Base-by-base conservation (phyloP, 2,797 vertebrate genomes). In the Novumbra hubbsi region DNA sequence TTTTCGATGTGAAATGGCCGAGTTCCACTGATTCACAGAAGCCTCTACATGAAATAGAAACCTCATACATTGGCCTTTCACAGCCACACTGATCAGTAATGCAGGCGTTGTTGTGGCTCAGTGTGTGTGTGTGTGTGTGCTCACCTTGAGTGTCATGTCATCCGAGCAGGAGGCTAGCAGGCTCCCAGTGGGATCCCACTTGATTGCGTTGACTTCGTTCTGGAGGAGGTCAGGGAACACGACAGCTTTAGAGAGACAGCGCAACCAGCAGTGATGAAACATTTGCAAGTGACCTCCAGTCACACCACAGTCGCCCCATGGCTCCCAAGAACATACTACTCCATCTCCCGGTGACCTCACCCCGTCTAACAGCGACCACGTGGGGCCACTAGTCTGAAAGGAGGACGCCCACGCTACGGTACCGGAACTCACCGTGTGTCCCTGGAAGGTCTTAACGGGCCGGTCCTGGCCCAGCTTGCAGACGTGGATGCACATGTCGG, bases 201-300 rank as follows among this genome's bases (percentile, higher is more conserved):
- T 99, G 92, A 99, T 99, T 91, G 98, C 98, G 4, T 99, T 99
- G 83, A 99, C 98, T 94, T 99, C 98, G 90, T 99, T 99, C 98
- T 99, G 81, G 67, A 90, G 32, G 1, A 63, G 71, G 63, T 6
- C 7, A 16, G 55, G 70, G 15, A 32, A 1, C 14, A 17, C 0
- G 6, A 1, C 12, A 28, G 5, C 62, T 30, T 64, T 64, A 30
- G 62, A 3, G 15, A 64, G 12, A 32, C 27, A 17, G 15, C 2
- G 15, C 62, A 64, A 16, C 62, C n/a, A 11, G 55, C n/a, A 57
- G 55, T 57, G n/a, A 24, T 7, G n/a, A 11, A 11, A 55, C 8
- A 2, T n/a, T n/a, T n/a, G n/a, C 5, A 32, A 32, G 32, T 2
- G 2, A 2, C 2, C 32, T 32, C 32, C 32, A 32, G 32, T 32